A percentile compares a stretch with the other conserved stretches of the same genome.
Conservation (phyloP, 2,113 vertebrate species). For the Rafetus swinhoei region DNA sequence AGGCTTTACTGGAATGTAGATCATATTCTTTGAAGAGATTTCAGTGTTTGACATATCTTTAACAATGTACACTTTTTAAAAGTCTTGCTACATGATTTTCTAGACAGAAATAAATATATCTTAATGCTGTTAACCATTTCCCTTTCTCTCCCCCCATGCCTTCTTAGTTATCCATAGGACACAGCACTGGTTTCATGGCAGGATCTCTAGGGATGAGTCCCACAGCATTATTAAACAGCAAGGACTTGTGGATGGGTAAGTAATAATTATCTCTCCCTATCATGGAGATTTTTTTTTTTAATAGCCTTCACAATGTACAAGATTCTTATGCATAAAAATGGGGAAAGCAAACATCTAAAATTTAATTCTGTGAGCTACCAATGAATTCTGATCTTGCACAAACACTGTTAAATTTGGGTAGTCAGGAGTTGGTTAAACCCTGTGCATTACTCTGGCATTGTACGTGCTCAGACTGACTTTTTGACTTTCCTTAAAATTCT, state of each 20-base stretch:
- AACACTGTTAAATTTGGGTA: background rate
- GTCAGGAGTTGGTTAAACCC: background rate
- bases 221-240: slow-evolving; percentile 95
- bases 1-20: background rate
- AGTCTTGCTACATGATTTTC: slow-evolving; percentile 1
- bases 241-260: slow-evolving; percentile 96
- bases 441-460: background rate
- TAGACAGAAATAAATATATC: background rate
- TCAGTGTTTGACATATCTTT: slow-evolving; percentile 6
- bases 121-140: background rate
- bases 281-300: background rate
- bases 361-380: background rate
- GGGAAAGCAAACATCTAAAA: background rate
- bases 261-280: background rate
- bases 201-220: slow-evolving; percentile 95
- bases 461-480: background rate
- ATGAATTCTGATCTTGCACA: background rate
- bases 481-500: background rate
- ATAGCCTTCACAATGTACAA: background rate
- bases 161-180: slow-evolving; percentile 93
- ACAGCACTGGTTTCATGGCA: slow-evolving; percentile 96
- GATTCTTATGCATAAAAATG: background rate
- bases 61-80: slow-evolving; percentile 44
- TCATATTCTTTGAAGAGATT: background rate
- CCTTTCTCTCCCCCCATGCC: background rate